Evolutionary conservation across 1,140 invertebrate species (phyloP), one percentile per base, ranked within the genome.

Genomic region (Pissodes strobi): DNA sequence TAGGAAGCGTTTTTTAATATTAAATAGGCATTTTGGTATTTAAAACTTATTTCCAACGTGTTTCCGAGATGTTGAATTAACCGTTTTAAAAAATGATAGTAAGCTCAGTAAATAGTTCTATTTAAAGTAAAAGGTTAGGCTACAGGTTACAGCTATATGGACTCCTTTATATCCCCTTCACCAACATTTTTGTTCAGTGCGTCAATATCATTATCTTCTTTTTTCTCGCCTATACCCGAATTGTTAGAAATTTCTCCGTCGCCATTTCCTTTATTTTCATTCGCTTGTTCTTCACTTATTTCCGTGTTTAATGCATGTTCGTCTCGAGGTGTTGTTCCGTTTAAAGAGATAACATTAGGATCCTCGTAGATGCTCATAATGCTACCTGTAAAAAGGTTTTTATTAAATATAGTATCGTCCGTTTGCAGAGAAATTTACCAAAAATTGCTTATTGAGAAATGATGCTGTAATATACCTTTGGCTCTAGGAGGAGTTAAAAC

Each of bases 311-410:
- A 9, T 34, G 4, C 49, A 2, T 23, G 43, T 52, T 13, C 18
- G 41, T 13, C n/a, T n/a, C n/a, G n/a, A 45, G 23, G 8, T 15
- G 30, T 17, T 2, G 9, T 27, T 21, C 25, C 46, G 18, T 19
- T n/a, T 15, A 62, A n/a, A 52, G 5, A 41, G 17, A 62, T 38
- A 6, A 53, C 48, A 52, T 62, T 43, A 8, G 46, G 46, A 39
- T 62, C 59, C 43, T 62, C 38, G 19, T 46, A 59, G 12, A 49
- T 59, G n/a, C 43, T 46, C 21, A 46, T 46, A 46, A 46, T 22
- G 18, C 43, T 46, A 2, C 15, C 43, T 46, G 22, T 2, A 46
- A 46, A 21, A 21, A 46, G 15, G 4, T 5, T 41, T 9, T 6
- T 6, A 45, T 3, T 17, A 45, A 17, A 17, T 6, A 5, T 3